phyloP scores from a whole-genome alignment of 2,888 invertebrate genomes.

The Mythimna pallens region DNA sequence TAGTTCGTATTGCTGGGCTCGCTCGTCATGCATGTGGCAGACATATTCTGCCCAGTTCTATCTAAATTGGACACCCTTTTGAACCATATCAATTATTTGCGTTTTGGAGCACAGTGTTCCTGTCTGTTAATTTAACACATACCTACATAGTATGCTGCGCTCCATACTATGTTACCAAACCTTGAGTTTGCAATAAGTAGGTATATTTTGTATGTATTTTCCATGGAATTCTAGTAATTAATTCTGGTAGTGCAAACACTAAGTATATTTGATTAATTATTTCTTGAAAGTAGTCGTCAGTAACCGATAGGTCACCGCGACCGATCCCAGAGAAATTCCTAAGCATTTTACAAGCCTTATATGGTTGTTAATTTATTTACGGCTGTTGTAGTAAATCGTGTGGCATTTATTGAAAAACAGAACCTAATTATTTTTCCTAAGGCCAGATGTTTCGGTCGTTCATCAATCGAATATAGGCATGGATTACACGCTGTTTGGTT shows the following conservation, averaged over 20 bases:
- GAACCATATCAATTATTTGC: too few species aligned
- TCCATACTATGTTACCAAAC: too few species aligned
- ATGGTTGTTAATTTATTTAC: slow-evolving; percentile 33
- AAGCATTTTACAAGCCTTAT: slow-evolving; percentile 28
- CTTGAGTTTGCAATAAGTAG: not conserved
- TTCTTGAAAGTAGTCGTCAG: slow-evolving; percentile 1
- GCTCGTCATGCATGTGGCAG: too few species aligned
- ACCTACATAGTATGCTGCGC: too few species aligned
- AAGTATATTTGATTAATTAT: not conserved
- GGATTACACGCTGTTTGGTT: slow-evolving; percentile 9
- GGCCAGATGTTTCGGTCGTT: slow-evolving; percentile 27
- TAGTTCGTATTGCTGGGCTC: too few species aligned
- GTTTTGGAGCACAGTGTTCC: too few species aligned
- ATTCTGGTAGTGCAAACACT: not conserved
- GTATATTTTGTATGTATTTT: not conserved
- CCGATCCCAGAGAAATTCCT: slow-evolving; percentile 22
- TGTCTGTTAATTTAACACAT: too few species aligned
- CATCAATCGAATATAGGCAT: slow-evolving; percentile 21
- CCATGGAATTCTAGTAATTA: not conserved
- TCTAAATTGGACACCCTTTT: too few species aligned
- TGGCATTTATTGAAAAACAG: slow-evolving; percentile 42
- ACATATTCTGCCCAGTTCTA: too few species aligned
- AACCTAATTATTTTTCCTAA: slow-evolving; percentile 39
- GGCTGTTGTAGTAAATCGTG: slow-evolving; percentile 22
- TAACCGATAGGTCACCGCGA: slow-evolving; percentile 19